Evolutionary conservation across 2,113 vertebrate species (phyloP), one percentile per base, ranked within the genome.

Genomic region (Solea solea): DNA sequence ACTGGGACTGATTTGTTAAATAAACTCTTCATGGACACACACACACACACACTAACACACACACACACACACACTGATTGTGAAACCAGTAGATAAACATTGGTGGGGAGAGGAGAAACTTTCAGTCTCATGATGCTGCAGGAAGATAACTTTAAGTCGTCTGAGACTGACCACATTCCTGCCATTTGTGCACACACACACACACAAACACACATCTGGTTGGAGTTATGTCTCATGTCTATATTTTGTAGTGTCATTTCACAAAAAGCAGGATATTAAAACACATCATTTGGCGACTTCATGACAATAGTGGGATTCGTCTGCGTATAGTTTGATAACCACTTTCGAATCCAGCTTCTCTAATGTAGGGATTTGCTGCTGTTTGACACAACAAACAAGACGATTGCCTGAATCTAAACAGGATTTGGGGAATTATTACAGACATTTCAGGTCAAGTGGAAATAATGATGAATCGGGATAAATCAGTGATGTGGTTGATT

Each of bases 61-160:
- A 62, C 46, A 40, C 58, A 46, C 69, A 44, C 52, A 41, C 25
- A 67, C 46, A 72, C 48, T 64, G 15, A 60, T 64, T 87, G 83
- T 80, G 79, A 82, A 70, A 76, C 67, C 45, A 3, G 74, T 74
- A 85, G 83, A 83, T 82, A 84, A 89, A 88, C 86, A 78, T 68
- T 58, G 64, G 56, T 48, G 41, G 79, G 59, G 72, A 76, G 72
- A 69, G 70, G 55, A 80, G 64, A 62, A 65, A 69, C 81, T 82
- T 72, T 86, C 21, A 74, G 85, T 88, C 84, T 72, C 84, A 78
- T 85, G 89, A 91, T 83, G 80, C 61, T 86, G 74, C 80, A 71
- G 81, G 62, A 59, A 75, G 88, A 88, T 89, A 82, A 91, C 81
- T 88, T 89, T 87, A 87, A 65, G 83, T 72, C 69, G 82, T 44